phyloP scores from a whole-genome alignment of 1,140 invertebrate genomes.

The Heliothis subflexa region DNA sequence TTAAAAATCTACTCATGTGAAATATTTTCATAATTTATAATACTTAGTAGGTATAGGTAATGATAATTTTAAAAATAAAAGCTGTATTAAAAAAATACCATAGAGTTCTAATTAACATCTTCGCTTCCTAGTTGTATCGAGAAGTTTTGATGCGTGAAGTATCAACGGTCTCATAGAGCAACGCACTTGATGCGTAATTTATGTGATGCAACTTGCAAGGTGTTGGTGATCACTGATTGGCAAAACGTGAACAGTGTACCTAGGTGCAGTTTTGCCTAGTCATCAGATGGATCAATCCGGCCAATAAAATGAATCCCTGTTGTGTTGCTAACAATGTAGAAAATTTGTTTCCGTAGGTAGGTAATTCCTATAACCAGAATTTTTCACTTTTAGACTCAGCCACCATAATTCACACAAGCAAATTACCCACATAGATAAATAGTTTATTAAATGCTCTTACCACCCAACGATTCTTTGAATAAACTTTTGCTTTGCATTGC shows the following conservation, averaged over 20 bases:
- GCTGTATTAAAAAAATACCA: not conserved
- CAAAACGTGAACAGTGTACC: no score
- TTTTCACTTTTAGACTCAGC: not conserved
- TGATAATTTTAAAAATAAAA: not conserved
- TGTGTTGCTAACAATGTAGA: no score
- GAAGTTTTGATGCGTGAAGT: not conserved
- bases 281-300: no score
- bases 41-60: no score
- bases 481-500: not conserved
- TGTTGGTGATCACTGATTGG: not conserved
- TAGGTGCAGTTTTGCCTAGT: no score
- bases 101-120: not conserved
- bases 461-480: slow-evolving; percentile 14
- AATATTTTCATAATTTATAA: no score
- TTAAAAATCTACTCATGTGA: no score
- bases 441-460: not conserved
- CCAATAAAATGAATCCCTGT: no score
- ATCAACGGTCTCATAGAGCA: not conserved
- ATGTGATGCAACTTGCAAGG: slow-evolving; percentile 9
- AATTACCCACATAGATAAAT: no score
- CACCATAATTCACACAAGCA: no score
- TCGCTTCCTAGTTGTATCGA: not conserved
- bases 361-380: no score
- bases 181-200: slow-evolving; percentile 13
- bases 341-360: no score